Percentiles rank a stretch among this genome's conserved stretches.
Conservation (phyloP, 2,888 invertebrate species). For the Alcis repandata region DNA sequence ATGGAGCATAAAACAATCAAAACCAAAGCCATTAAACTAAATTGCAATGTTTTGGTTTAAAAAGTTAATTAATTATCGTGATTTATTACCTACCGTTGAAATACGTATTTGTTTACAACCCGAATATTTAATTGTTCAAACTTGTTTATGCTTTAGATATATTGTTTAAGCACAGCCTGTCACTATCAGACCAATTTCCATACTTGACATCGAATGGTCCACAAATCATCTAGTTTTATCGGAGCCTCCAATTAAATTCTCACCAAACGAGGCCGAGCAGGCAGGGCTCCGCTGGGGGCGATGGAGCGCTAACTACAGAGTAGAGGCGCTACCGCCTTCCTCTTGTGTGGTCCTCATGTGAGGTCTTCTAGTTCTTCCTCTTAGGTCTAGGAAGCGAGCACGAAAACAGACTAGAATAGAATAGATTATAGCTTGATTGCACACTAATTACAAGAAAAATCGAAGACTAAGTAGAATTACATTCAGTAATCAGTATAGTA, state of each 20-base stretch:
- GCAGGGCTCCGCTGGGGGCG: conserved; percentile 39
- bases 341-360: conserved; percentile 70
- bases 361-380: conserved; percentile 45
- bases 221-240: conserved; percentile 34
- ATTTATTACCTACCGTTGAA: neutral
- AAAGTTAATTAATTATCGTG: neutral
- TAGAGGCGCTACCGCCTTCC: conserved; percentile 65
- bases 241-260: conserved; percentile 31
- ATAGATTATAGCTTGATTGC: no score
- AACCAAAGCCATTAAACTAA: neutral
- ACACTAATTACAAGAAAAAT: no score
- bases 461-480: no score
- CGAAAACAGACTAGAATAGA: no score
- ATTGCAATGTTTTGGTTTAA: neutral
- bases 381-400: no score
- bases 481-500: no score
- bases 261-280: conserved; percentile 21
- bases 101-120: neutral
- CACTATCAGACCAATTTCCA: conserved; percentile 30
- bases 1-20: no score
- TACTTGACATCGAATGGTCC: conserved; percentile 30
- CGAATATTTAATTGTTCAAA: neutral
- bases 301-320: conserved; percentile 57
- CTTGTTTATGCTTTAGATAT: conserved; percentile 9
- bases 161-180: conserved; percentile 28